Percentiles rank a stretch among this genome's conserved stretches.
phyloP scores from a whole-genome alignment of 2,888 invertebrate genomes.

The Sphinx pinastri region DNA sequence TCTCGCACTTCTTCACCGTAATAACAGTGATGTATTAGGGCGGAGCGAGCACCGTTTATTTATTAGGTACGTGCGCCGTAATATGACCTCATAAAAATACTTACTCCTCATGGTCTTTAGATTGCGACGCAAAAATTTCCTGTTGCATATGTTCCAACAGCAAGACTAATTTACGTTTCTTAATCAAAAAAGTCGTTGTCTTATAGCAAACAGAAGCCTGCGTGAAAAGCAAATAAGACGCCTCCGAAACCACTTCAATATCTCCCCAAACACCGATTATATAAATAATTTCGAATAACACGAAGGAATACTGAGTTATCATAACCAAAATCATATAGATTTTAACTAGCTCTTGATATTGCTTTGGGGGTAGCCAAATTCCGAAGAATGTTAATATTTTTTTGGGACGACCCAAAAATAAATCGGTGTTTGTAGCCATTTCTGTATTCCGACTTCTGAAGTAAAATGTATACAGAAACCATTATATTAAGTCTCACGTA shows the following conservation, averaged over 20 bases:
- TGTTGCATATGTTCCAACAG: slow-evolving; percentile 58
- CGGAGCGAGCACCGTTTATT: background rate
- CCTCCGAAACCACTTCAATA: slow-evolving; percentile 66
- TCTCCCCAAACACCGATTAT: slow-evolving; percentile 68
- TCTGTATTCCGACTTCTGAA: slow-evolving; percentile 9
- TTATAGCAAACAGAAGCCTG: slow-evolving; percentile 72
- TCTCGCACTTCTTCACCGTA: too few relatives aligned
- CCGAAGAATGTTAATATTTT: slow-evolving; percentile 59
- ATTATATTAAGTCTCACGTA: background rate
- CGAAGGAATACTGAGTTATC: slow-evolving; percentile 62
- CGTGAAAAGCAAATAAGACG: slow-evolving; percentile 68
- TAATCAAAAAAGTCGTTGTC: slow-evolving; percentile 58
- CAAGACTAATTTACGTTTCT: slow-evolving; percentile 51
- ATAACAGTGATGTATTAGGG: too few relatives aligned
- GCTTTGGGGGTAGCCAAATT: slow-evolving; percentile 59
- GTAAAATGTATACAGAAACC: background rate
- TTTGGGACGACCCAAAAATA: slow-evolving; percentile 58
- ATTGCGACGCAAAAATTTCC: slow-evolving; percentile 55
- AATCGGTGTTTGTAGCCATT: slow-evolving; percentile 50
- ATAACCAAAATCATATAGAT: slow-evolving; percentile 56
- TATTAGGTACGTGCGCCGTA: too few relatives aligned
- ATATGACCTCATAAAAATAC: slow-evolving; percentile 31
- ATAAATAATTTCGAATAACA: slow-evolving; percentile 67
- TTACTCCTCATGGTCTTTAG: slow-evolving; percentile 59
- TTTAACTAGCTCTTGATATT: slow-evolving; percentile 43